These are phyloP conservation scores for Campaea margaritaria DNA, from an alignment of 2,888 invertebrate species.

Conservation along the genomic window DNA sequence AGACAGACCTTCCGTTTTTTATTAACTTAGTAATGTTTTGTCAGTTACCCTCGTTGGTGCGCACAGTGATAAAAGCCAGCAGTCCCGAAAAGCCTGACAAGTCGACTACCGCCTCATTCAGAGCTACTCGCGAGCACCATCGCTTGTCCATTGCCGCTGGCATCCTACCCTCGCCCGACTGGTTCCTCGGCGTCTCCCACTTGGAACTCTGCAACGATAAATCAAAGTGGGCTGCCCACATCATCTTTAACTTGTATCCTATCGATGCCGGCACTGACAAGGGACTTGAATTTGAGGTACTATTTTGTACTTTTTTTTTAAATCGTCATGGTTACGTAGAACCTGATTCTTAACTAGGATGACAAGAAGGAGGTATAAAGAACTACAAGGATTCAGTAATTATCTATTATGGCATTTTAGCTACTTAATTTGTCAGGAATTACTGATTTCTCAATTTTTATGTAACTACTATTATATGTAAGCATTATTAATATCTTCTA, in stretches of 20 bases:
- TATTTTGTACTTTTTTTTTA: constrained; percentile 30
- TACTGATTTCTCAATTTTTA: too few species aligned
- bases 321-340: neutral
- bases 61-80: constrained; percentile 75
- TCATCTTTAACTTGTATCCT: constrained; percentile 94
- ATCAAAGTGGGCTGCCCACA: constrained; percentile 89
- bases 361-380: too few species aligned
- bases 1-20: too few species aligned
- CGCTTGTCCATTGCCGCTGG: constrained; percentile 72
- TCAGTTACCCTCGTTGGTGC: constrained; percentile 64
- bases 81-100: constrained; percentile 63
- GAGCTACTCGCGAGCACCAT: constrained; percentile 67
- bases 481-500: too few species aligned
- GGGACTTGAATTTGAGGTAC: constrained; percentile 95
- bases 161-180: constrained; percentile 92
- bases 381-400: too few species aligned
- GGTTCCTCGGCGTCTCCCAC: constrained; percentile 97
- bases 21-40: constrained; percentile 4
- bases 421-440: too few species aligned
- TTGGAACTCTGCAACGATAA: constrained; percentile 94
- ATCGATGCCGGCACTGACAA: constrained; percentile 98
- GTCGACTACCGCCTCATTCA: constrained; percentile 66
- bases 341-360: too few species aligned
- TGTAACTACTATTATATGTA: too few species aligned
- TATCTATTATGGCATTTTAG: too few species aligned